Percentiles rank a stretch among this genome's conserved stretches.
phyloP scores from a whole-genome alignment of 2,888 invertebrate genomes.

The Malthinus seriepunctatus region DNA sequence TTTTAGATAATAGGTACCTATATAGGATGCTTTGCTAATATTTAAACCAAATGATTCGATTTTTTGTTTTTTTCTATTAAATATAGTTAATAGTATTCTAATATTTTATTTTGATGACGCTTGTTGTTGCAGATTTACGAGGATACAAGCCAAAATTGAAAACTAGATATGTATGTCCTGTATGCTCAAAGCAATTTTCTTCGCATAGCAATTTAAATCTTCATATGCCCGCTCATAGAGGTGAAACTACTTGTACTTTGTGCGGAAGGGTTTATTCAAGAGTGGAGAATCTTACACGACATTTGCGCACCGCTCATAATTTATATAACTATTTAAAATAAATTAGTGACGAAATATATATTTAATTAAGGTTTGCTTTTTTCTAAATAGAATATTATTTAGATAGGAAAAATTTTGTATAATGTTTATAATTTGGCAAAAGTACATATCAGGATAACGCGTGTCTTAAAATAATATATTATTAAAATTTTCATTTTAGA shows the following conservation, averaged over 20 bases:
- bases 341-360: no score
- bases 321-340: no score
- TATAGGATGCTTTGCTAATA: not conserved
- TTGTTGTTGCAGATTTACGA: conserved; percentile 8
- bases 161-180: conserved; percentile 2
- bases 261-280: conserved; percentile 13
- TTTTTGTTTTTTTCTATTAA: not conserved
- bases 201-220: conserved; percentile 5
- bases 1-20: not conserved
- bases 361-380: no score
- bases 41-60: not conserved
- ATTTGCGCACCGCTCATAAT: conserved; percentile 1
- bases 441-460: no score
- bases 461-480: no score
- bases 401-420: no score
- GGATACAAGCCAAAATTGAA: not conserved
- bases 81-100: not conserved
- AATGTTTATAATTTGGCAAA: no score
- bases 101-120: not conserved
- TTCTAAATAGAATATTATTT: no score
- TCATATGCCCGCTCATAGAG: conserved; percentile 11
- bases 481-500: conserved; percentile 6
- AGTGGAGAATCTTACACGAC: conserved; percentile 4
- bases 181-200: conserved; percentile 9
- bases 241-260: conserved; percentile 9